phyloP scores from a whole-genome alignment of 2,113 vertebrate species.

The Chloebia gouldiae region DNA sequence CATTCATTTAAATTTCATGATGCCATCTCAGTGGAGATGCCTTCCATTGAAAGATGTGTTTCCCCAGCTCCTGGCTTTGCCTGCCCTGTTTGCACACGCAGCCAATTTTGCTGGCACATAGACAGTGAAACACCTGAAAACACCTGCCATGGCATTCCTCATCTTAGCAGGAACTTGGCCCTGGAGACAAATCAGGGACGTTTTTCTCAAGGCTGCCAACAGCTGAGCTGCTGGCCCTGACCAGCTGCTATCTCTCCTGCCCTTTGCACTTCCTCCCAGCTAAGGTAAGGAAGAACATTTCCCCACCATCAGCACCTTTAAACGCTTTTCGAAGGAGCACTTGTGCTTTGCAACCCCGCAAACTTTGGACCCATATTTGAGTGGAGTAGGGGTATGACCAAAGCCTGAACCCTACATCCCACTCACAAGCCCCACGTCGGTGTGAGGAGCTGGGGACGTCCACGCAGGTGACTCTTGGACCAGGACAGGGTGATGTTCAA shows the following conservation, averaged over 20 bases:
- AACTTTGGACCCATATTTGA: neutral
- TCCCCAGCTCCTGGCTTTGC: neutral
- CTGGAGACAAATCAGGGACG: neutral
- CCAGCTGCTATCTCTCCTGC: neutral
- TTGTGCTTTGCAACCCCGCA: neutral
- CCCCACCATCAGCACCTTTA: neutral
- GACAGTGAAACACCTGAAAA: neutral
- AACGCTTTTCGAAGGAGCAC: neutral
- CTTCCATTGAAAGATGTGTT: neutral
- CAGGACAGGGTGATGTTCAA: neutral
- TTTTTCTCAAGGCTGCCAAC: neutral
- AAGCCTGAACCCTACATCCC: neutral
- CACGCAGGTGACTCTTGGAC: neutral
- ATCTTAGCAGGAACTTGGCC: accelerated
- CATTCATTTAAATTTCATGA: neutral
- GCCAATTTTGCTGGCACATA: accelerated
- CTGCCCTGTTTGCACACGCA: accelerated
- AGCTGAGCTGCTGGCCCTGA: neutral
- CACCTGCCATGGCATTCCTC: accelerated
- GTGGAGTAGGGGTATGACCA: too few species aligned
- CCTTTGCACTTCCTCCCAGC: neutral
- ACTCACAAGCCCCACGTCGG: accelerated
- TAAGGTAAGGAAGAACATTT: neutral
- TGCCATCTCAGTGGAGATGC: neutral
- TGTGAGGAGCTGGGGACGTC: neutral